Evolutionary conservation across 2,888 invertebrate species (phyloP).

Genomic region (Lithophane leautieri): DNA sequence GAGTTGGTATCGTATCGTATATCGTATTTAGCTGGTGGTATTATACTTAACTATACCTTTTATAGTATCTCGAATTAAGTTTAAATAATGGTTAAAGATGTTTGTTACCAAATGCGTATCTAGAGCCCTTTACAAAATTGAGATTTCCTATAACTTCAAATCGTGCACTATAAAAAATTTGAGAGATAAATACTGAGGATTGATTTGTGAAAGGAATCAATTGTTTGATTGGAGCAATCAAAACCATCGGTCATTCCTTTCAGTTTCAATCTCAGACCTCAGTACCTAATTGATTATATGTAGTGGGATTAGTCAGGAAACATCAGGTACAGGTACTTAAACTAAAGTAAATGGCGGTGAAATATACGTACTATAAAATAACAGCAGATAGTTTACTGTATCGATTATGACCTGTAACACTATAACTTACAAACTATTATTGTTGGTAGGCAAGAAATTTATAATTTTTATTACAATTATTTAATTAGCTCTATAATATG

Average conservation of each 20-base stretch:
- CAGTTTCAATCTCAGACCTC: not conserved
- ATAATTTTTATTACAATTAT: slow-evolving; percentile 26
- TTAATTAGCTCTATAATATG: slow-evolving; percentile 17
- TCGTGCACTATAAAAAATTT: not conserved
- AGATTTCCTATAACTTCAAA: not conserved
- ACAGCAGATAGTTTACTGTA: not conserved
- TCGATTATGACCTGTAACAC: not conserved
- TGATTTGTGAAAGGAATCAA: not conserved
- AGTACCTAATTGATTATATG: not conserved
- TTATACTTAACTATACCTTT: not conserved
- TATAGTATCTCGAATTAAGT: not conserved
- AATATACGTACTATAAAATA: not conserved
- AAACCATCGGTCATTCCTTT: not conserved
- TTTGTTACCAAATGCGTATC: not conserved
- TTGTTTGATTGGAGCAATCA: not conserved
- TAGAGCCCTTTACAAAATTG: not conserved
- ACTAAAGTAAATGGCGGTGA: not conserved
- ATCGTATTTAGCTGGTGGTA: not conserved
- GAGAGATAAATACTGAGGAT: not conserved
- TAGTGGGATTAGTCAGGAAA: not conserved
- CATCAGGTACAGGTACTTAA: not conserved
- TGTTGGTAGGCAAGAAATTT: slow-evolving; percentile 15
- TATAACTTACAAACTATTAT: not conserved
- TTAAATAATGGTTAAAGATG: not conserved
- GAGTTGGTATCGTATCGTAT: not conserved